Evolutionary conservation across 1,140 invertebrate species (phyloP), one percentile per base, ranked within the genome.

Genomic region (Anagrus nilaparvatae): DNA sequence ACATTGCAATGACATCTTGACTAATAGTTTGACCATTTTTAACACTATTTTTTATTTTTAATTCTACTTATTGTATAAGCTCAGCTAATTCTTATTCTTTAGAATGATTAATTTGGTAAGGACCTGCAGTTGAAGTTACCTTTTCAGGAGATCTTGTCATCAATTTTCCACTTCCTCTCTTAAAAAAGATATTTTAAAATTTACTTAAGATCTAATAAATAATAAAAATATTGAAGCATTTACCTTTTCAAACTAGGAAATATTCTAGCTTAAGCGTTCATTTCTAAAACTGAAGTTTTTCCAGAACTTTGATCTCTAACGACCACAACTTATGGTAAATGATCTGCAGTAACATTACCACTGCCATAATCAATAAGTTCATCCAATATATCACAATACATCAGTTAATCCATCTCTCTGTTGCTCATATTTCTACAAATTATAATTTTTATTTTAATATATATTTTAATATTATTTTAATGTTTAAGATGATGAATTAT

Each of bases 221-320:
- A 19, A 28, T 33, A 40, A n/a, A 20, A 34, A 12, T 25, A 37
- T 20, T 28, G 12, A 30, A 17, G 4, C n/a, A 10, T 33, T 23
- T 0, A 7, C 25, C 20, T 28, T 17, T 43, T 40, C 27, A 18
- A 65, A 63, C 84, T 77, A 4, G 95, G 94, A 70, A 98, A 98
- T 58, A 99, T 97, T 52, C 96, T 73, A 6, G 95, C 95, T 66
- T 95, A 89, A 3, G 94, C 95, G 45, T 99, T 87, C 87, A 99
- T 99, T 75, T 99, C 96, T 2, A 99, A 68, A 9, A 99, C 95
- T 23, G 90, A 96, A 4, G 96, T 99, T 75, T 99, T 99, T 13
- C 97, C 97, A 21, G 95, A 91, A 63, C 92, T 97, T 71, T 99
- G 97, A 73, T 99, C 97, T 1, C 97, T 97, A 14, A 99, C 93